Conservation (phyloP, 1,140 invertebrate genomes). For the Hyles euphorbiae region DNA sequence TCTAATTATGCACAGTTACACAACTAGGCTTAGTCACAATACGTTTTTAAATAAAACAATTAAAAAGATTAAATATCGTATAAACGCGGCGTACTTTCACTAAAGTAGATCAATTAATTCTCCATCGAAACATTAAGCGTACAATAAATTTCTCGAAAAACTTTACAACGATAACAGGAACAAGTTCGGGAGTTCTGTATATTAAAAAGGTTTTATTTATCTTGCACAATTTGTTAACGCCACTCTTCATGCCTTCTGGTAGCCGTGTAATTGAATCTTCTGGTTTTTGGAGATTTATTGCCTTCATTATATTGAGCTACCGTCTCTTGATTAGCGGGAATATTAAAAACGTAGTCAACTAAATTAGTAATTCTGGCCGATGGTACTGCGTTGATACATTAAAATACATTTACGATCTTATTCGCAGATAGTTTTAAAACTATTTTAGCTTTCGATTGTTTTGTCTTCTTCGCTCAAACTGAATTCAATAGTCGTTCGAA, state of each 20-base stretch:
- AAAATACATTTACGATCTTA: too few relatives aligned
- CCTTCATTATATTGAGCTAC: conserved; percentile 58
- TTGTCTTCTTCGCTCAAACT: too few relatives aligned
- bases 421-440: too few relatives aligned
- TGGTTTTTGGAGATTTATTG: conserved; percentile 67
- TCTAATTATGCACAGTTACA: too few relatives aligned
- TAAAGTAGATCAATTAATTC: conserved; percentile 57
- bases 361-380: conserved; percentile 32
- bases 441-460: too few relatives aligned
- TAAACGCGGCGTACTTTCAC: conserved; percentile 46
- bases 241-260: conserved; percentile 64
- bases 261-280: conserved; percentile 72
- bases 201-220: conserved; percentile 70
- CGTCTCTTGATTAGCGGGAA: conserved; percentile 57
- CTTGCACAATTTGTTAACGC: conserved; percentile 72
- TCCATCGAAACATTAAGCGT: conserved; percentile 58
- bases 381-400: too few relatives aligned
- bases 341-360: conserved; percentile 33
- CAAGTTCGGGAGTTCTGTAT: conserved; percentile 46
- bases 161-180: conserved; percentile 47
- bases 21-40: too few relatives aligned
- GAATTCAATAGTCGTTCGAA: too few relatives aligned
- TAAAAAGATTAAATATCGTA: too few relatives aligned
- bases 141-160: conserved; percentile 60
- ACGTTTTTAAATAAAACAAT: too few relatives aligned